Evolutionary conservation across 2,113 vertebrate genomes (phyloP).

Genomic region (Puntigrus tetrazona): DNA sequence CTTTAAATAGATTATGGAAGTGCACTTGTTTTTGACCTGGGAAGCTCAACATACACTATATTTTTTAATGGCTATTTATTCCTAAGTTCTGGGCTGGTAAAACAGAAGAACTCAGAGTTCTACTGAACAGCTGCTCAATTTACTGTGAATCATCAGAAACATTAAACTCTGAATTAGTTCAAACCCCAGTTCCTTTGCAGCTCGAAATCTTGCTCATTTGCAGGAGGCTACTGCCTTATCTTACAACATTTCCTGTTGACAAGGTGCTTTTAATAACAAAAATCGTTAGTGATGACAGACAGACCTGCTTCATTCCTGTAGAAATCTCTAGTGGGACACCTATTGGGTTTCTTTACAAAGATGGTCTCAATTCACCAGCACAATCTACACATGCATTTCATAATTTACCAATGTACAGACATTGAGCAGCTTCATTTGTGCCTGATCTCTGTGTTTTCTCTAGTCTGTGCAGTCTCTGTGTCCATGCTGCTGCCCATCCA

Average conservation of each 20-base stretch:
- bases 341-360: neutral
- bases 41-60: too few species aligned
- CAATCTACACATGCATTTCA: neutral
- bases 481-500: slow-evolving; percentile 41
- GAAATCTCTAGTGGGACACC: neutral
- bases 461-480: neutral
- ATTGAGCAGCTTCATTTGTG: slow-evolving; percentile 45
- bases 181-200: neutral
- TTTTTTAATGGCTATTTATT: neutral
- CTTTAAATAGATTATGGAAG: too few species aligned
- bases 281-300: neutral
- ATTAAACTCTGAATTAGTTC: neutral
- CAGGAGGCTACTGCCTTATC: neutral
- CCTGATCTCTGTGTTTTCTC: slow-evolving; percentile 41
- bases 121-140: neutral
- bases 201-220: neutral
- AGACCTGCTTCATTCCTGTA: neutral
- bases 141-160: neutral
- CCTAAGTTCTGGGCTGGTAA: neutral
- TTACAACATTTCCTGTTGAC: neutral
- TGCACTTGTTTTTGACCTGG: too few species aligned
- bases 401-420: neutral
- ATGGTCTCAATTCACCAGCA: neutral
- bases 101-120: neutral
- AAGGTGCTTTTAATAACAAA: slow-evolving; percentile 21